These are phyloP conservation scores for Scaptomyza graminum DNA, from an alignment of 1,140 invertebrate genomes.

Conservation along the genomic window DNA sequence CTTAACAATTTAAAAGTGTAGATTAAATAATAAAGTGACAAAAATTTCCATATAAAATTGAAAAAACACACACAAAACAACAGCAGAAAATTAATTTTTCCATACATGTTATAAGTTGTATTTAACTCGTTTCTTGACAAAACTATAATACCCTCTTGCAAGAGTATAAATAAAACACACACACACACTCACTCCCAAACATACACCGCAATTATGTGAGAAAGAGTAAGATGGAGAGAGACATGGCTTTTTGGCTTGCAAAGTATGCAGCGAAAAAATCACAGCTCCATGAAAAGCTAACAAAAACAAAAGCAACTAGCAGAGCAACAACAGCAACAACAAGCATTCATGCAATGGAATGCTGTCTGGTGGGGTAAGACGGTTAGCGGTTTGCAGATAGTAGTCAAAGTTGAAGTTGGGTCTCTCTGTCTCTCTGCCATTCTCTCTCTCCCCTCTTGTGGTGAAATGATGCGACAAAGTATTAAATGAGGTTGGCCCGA, in stretches of 20 bases:
- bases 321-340: conserved; percentile 1
- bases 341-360: conserved; percentile 58
- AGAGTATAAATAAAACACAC: not conserved
- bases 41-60: too few relatives aligned
- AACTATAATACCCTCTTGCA: not conserved
- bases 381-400: conserved; percentile 28
- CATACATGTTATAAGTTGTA: too few relatives aligned
- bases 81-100: too few relatives aligned
- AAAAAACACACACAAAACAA: too few relatives aligned
- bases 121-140: too few relatives aligned
- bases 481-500: conserved; percentile 71
- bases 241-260: conserved; percentile 37
- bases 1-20: too few relatives aligned
- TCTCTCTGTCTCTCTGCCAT: not conserved
- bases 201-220: conserved; percentile 43
- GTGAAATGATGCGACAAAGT: conserved; percentile 81
- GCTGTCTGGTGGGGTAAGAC: conserved; percentile 43
- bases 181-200: not conserved
- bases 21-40: too few relatives aligned
- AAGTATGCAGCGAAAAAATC: conserved; percentile 45
- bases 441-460: conserved; percentile 16
- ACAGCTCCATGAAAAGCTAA: conserved; percentile 36
- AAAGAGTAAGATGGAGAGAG: conserved; percentile 25
- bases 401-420: conserved; percentile 28
- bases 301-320: conserved; percentile 5